Percentiles rank a stretch among this genome's conserved stretches.
Evolutionary conservation across 2,797 vertebrate genomes (phyloP).

Genomic region (Anabacerthia variegaticeps): DNA sequence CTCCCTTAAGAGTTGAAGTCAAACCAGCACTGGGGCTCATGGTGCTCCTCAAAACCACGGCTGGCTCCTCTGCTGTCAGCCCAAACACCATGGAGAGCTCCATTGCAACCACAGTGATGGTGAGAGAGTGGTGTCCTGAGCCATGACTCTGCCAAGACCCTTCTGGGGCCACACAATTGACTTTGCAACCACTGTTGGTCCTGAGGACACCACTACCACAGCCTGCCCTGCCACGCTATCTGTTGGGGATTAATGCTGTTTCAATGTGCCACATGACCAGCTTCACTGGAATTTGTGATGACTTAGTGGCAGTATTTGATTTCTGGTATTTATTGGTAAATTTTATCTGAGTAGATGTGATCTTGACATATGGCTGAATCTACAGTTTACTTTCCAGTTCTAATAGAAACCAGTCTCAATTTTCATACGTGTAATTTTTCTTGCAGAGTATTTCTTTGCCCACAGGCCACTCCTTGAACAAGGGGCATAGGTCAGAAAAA

Average conservation of each 20-base stretch:
- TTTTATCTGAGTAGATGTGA: not conserved
- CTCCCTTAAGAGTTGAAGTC: not conserved
- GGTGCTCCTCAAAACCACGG: not conserved
- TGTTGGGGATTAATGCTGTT: not conserved
- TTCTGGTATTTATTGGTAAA: not conserved
- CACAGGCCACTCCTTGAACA: not conserved
- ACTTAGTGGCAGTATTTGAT: not conserved
- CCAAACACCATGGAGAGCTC: not conserved
- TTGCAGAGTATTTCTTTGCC: not conserved
- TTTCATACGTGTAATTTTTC: not conserved
- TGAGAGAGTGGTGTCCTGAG: not conserved
- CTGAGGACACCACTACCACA: fast-evolving
- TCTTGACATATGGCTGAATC: not conserved
- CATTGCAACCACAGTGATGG: fast-evolving
- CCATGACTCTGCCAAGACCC: not conserved
- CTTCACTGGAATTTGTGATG: not conserved
- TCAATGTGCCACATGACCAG: fast-evolving
- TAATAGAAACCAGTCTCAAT: not conserved
- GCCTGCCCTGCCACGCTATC: not conserved
- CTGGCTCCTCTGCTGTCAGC: fast-evolving
- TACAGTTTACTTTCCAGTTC: not conserved
- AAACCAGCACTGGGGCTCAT: not conserved
- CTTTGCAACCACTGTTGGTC: not conserved
- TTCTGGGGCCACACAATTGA: not conserved
- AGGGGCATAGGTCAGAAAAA: not conserved